These are phyloP conservation scores for Gasterosteus aculeatus DNA, from an alignment of 2,113 vertebrate species.

Conservation along the genomic window DNA sequence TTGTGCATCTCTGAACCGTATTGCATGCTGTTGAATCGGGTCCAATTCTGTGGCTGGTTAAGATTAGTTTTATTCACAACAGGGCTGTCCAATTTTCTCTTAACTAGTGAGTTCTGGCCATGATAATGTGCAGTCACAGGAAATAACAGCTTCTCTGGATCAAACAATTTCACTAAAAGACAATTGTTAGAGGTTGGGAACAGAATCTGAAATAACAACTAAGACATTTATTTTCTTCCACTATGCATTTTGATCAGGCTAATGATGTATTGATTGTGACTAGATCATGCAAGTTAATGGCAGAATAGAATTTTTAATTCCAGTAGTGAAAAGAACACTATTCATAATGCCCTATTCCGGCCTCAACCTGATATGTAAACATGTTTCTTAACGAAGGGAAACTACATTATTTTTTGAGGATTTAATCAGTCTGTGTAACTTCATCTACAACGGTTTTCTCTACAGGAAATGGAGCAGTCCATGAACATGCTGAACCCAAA, in stretches of 20 bases:
- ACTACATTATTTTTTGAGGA: too few relatives aligned
- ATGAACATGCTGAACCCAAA: slow-evolving; percentile 99
- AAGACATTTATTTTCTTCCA: too few relatives aligned
- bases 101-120: too few relatives aligned
- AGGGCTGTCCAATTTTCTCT: too few relatives aligned
- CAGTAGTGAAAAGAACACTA: not conserved
- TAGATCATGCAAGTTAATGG: not conserved
- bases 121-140: too few relatives aligned
- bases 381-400: not conserved
- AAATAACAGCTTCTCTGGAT: too few relatives aligned
- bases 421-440: not conserved
- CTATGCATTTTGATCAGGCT: not conserved
- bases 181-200: too few relatives aligned
- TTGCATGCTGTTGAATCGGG: fast-evolving
- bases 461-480: slow-evolving; percentile 98
- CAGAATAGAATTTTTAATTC: not conserved
- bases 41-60: too few relatives aligned
- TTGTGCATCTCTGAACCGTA: not conserved
- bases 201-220: too few relatives aligned
- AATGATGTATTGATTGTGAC: not conserved
- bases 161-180: too few relatives aligned
- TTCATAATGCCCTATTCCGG: not conserved
- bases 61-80: too few relatives aligned
- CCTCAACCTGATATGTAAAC: not conserved
- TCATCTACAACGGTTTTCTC: slow-evolving; percentile 10